Percentiles rank a stretch among this genome's conserved stretches.
Conservation (phyloP, 1,140 invertebrate species). For the Drosophila triauraria region DNA sequence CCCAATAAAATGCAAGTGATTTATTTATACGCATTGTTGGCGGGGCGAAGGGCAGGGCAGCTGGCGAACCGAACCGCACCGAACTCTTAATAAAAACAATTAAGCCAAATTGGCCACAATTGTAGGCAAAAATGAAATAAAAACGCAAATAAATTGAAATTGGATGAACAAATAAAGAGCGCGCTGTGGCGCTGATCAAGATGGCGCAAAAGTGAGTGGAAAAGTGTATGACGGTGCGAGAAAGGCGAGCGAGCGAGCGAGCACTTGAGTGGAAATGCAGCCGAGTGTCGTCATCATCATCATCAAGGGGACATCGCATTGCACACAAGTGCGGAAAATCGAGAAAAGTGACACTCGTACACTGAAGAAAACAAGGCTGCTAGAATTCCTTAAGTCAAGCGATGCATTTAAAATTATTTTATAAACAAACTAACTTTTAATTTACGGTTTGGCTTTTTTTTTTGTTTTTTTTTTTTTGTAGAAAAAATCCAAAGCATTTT, state of each 20-base stretch:
- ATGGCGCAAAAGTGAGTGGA: constrained; percentile 17
- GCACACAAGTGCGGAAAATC: constrained; percentile 19
- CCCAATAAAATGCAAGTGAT: constrained; percentile 73
- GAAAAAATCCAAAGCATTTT: too few relatives aligned
- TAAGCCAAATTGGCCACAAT: constrained; percentile 70
- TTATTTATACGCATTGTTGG: constrained; percentile 73
- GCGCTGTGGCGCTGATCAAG: constrained; percentile 21
- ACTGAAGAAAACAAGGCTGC: neutral
- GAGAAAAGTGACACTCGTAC: constrained; percentile 9
- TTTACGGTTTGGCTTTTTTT: too few relatives aligned
- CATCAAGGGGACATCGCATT: constrained; percentile 19
- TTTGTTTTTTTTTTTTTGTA: neutral
- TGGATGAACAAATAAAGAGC: constrained; percentile 19
- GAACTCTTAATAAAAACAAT: constrained; percentile 72
- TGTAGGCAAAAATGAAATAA: constrained; percentile 53
- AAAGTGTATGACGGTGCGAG: constrained; percentile 25
- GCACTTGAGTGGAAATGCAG: constrained; percentile 59
- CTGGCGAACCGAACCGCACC: constrained; percentile 6
- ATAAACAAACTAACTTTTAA: too few relatives aligned
- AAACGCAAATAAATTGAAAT: constrained; percentile 39
- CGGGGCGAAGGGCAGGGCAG: neutral
- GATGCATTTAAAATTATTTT: too few relatives aligned
- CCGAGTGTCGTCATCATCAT: constrained; percentile 42
- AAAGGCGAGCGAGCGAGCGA: constrained; percentile 21
- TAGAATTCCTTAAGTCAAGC: too few relatives aligned